phyloP scores from a whole-genome alignment of 1,140 invertebrate genomes.

The Drosophila rufa region DNA sequence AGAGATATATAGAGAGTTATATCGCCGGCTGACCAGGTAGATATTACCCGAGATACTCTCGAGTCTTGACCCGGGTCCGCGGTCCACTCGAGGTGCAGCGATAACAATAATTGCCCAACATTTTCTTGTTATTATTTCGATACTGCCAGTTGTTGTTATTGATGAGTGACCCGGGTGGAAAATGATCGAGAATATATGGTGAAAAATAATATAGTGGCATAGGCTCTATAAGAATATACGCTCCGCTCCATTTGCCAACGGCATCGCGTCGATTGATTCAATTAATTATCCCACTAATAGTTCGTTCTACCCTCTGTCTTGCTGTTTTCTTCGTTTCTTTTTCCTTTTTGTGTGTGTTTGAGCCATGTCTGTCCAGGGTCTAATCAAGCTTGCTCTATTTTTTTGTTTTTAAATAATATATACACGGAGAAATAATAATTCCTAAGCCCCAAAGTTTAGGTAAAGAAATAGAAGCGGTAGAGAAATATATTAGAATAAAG shows the following conservation, averaged over 20 bases:
- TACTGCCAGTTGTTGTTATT: conserved; percentile 6
- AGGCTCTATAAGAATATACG: conserved; percentile 10
- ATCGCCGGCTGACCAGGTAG: conserved; percentile 23
- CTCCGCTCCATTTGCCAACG: conserved; percentile 49
- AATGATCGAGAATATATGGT: conserved; percentile 11
- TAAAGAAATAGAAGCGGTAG: too few species aligned
- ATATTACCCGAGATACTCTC: not conserved
- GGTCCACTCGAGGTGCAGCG: conserved; percentile 32
- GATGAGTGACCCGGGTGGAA: conserved; percentile 30
- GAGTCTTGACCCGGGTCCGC: conserved; percentile 10
- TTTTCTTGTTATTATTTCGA: conserved; percentile 38
- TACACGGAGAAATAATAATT: too few species aligned
- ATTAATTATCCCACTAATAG: conserved; percentile 77
- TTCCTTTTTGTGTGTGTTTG: not conserved
- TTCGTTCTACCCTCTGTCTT: conserved; percentile 13
- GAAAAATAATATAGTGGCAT: conserved; percentile 1
- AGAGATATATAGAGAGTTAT: conserved; percentile 19
- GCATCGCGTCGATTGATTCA: conserved; percentile 73
- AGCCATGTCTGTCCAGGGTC: not conserved
- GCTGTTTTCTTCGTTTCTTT: conserved; percentile 11
- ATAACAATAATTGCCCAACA: conserved; percentile 51
- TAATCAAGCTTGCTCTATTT: conserved; percentile 52
- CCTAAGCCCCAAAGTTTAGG: too few species aligned
- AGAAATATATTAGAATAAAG: too few species aligned
- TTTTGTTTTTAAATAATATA: conserved; percentile 2